These are phyloP conservation scores for Gadopsis bispinosus DNA, from an alignment of 2,797 vertebrate genomes.

Conservation along the genomic window DNA sequence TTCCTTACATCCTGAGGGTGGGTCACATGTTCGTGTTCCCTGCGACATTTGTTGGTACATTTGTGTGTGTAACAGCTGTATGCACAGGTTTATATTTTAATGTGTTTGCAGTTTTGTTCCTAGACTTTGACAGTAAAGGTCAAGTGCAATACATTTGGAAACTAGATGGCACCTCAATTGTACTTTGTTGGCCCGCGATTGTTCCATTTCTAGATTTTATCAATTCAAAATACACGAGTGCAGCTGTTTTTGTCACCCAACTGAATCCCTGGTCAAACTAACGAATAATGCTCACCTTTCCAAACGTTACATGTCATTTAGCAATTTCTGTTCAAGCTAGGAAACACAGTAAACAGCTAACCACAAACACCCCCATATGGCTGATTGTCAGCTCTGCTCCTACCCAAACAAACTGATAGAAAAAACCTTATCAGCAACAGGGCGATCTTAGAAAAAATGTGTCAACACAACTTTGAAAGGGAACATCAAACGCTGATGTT, in stretches of 20 bases:
- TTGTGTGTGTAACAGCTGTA: constrained; percentile 16
- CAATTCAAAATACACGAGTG: background rate
- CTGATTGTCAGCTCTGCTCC: background rate
- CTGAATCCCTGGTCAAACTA: background rate
- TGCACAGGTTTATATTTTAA: background rate
- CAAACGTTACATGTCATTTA: background rate
- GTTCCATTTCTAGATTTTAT: background rate
- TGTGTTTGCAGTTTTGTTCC: constrained; percentile 10
- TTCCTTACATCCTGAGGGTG: constrained; percentile 83
- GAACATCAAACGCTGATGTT: background rate
- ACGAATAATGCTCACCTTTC: background rate
- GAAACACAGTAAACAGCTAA: background rate
- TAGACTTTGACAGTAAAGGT: background rate
- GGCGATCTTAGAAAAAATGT: background rate
- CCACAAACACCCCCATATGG: background rate
- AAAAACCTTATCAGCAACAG: background rate
- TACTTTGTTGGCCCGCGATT: background rate
- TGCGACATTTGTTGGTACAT: constrained; percentile 18
- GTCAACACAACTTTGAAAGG: constrained; percentile 4
- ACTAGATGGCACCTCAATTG: background rate
- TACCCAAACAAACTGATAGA: constrained; percentile 11
- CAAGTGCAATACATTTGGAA: background rate
- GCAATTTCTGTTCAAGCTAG: background rate
- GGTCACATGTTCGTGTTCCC: constrained; percentile 59
- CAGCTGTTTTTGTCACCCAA: background rate